Conservation (phyloP, 1,140 invertebrate genomes). For the Penaeus vannamei region DNA sequence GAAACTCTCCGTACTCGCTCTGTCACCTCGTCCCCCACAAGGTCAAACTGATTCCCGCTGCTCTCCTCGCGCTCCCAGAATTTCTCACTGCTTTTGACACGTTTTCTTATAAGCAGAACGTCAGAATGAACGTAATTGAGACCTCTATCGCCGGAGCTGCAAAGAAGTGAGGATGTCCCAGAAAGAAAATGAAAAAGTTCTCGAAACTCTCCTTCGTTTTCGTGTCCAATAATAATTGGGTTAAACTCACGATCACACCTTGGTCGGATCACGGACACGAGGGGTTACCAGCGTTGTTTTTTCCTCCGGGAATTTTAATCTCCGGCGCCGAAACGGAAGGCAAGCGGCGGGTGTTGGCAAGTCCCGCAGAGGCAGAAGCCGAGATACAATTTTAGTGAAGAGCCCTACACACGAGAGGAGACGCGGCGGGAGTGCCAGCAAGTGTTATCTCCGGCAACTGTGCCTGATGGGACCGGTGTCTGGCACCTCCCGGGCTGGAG, state of each 20-base stretch:
- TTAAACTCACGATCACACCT: slow-evolving; percentile 21
- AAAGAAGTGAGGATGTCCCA: background rate
- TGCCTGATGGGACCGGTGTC: background rate
- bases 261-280: background rate
- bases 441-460: slow-evolving; percentile 8
- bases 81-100: slow-evolving; percentile 2
- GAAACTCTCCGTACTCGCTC: background rate
- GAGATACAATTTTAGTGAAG: background rate
- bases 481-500: background rate
- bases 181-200: background rate
- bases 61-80: background rate
- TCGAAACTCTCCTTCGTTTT: too few species aligned
- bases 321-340: background rate
- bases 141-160: background rate
- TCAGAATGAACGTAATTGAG: background rate
- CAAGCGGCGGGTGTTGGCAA: background rate
- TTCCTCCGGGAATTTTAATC: background rate
- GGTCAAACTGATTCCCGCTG: slow-evolving; percentile 26
- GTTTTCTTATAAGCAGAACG: slow-evolving; percentile 4
- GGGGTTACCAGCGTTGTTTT: slow-evolving; percentile 6
- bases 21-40: slow-evolving; percentile 8
- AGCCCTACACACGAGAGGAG: background rate
- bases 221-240: background rate
- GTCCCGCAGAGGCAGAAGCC: background rate
- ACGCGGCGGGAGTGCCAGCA: background rate